These are phyloP conservation scores for Thalpophila matura DNA, from an alignment of 2,888 invertebrate genomes.

Conservation along the genomic window DNA sequence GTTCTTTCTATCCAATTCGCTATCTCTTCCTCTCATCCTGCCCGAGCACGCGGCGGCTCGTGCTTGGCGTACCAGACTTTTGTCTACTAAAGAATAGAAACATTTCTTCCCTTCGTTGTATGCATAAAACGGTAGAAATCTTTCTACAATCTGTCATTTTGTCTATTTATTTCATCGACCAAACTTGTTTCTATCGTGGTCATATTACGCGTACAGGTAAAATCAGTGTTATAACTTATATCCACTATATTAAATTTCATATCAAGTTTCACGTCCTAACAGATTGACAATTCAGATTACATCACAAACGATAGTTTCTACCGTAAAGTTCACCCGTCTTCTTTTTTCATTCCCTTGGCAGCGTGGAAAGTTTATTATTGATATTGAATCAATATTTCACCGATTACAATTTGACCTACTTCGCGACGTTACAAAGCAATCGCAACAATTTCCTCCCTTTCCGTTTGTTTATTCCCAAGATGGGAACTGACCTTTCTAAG, in stretches of 20 bases:
- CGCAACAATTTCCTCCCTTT: conserved; percentile 38
- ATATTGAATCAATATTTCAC: conserved; percentile 50
- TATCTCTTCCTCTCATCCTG: too few relatives aligned
- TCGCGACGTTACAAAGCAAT: conserved; percentile 47
- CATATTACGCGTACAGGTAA: too few relatives aligned
- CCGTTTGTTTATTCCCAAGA: conserved; percentile 45
- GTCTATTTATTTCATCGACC: too few relatives aligned
- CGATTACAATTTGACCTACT: conserved; percentile 51
- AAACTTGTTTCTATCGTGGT: too few relatives aligned
- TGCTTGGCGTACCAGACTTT: too few relatives aligned
- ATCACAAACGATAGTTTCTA: conserved; percentile 13
- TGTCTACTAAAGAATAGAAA: too few relatives aligned
- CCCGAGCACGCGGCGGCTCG: too few relatives aligned
- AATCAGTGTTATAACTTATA: too few relatives aligned
- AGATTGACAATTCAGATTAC: neutral
- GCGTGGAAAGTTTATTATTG: conserved; percentile 33
- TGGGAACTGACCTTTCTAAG: conserved; percentile 44
- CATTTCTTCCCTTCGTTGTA: too few relatives aligned
- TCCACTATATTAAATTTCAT: neutral
- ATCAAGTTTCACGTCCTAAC: neutral
- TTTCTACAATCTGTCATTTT: too few relatives aligned
- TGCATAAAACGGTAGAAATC: too few relatives aligned
- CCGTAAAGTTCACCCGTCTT: conserved; percentile 5
- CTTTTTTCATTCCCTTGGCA: neutral
- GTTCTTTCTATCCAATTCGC: too few relatives aligned